Base-by-base conservation (phyloP, 2,113 vertebrate genomes). In the Chloropsis cyanopogon region DNA sequence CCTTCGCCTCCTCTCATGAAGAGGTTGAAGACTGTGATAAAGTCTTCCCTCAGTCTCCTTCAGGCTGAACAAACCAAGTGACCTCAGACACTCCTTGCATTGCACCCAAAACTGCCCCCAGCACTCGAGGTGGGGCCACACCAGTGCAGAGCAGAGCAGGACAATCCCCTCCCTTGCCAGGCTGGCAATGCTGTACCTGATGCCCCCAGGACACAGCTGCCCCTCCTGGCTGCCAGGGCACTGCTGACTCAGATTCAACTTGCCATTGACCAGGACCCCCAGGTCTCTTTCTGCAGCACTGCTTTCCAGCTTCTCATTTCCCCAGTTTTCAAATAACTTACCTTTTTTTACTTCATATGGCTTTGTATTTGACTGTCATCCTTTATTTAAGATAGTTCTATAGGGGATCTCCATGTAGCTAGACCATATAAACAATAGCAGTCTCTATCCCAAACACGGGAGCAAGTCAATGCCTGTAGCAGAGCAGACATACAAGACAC, bases 81-180 rank as follows among this genome's bases (percentile, higher is more conserved):
- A 53, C 18, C 26, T 56, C n/a, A 54, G n/a, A 21, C 31, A 29
- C n/a, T 54, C 17, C 29, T 53, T 7, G 8, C 31, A 49, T 26
- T 29, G 35, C 3, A 1, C 56, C 21, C 35, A 56, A 10, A 70
- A 10, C 12, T 37, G 56, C 7, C 5, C 22, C 13, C 63, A 56
- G 18, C 6, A 77, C 15, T 14, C 0, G 0, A 56, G 25, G 5
- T 56, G 87, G 49, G 35, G 54, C 47, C 0, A 0, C 26, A 3
- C 25, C 63, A 61, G 25, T 3, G 24, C 70, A 90, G 63, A 47
- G 47, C n/a, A 61, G 21, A 69, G 41, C 1, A 0, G 70, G 41
- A 41, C 70, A 77, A 10, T 33, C 35, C 17, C 23, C 12, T 83
- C 41, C 25, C 31, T 77, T 33, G 12, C 18, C 6, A 0, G 0